Percentiles rank a stretch among this genome's conserved stretches.
Conservation (phyloP, 2,797 vertebrate genomes). For the Myotis planiceps region DNA sequence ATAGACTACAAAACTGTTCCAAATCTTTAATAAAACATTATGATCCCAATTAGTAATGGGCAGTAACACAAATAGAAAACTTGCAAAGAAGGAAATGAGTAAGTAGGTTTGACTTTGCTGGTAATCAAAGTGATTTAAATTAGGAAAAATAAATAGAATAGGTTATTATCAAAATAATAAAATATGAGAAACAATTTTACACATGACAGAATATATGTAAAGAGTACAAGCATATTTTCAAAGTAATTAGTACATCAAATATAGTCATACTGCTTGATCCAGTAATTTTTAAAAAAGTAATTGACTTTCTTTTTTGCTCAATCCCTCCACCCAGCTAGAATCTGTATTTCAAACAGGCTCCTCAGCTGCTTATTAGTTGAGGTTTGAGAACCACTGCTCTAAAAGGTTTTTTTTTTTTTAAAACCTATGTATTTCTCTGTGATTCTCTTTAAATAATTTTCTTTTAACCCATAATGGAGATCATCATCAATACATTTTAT, state of each 20-base stretch:
- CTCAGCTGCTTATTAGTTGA: not conserved
- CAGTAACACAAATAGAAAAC: not conserved
- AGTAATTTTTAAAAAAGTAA: not conserved
- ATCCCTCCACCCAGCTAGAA: not conserved
- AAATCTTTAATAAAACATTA: slow-evolving; percentile 15
- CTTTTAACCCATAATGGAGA: not conserved
- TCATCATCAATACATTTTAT: not conserved
- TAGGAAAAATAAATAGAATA: not conserved
- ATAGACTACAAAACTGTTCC: not conserved
- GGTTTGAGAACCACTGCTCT: not conserved
- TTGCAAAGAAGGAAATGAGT: not conserved
- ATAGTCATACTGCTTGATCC: not conserved
- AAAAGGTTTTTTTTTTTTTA: not conserved
- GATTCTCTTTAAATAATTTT: not conserved
- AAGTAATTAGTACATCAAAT: not conserved
- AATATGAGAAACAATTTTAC: not conserved
- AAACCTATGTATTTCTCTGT: not conserved
- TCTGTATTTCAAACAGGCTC: not conserved
- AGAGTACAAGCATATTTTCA: not conserved
- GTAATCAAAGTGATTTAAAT: not conserved
- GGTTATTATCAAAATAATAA: slow-evolving; percentile 2
- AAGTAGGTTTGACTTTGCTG: not conserved
- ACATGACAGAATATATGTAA: not conserved
- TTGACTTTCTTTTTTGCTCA: not conserved
- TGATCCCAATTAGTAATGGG: not conserved